Base-by-base conservation (phyloP, 1,140 invertebrate species). In the Platyura marginata region DNA sequence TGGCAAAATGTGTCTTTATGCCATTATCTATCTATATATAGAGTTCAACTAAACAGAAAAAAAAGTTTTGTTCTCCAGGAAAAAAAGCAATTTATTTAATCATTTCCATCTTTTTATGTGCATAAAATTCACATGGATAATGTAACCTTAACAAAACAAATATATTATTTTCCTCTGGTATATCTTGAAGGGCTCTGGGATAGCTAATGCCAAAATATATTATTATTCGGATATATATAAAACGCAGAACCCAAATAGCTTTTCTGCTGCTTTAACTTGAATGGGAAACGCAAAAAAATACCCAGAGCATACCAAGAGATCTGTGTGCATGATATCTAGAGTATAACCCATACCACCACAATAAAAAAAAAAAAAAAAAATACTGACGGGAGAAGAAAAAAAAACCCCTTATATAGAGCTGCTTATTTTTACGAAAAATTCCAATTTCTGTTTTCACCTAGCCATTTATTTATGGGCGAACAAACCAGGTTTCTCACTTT, bases 381-480 rank as follows among this genome's bases (percentile, higher is more conserved):
- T 6, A 29, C 6, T 29, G 13, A 29, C 25, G n/a, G n/a, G n/a
- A n/a, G n/a, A n/a, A n/a, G n/a, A n/a, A n/a, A n/a, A n/a, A n/a
- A 29, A 6, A 29, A 29, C 6, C 25, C 25, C 25, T 29, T 29
- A 29, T 29, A n/a, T n/a, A n/a, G n/a, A 13, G 25, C 25, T 29
- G 25, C 25, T 29, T 29, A 18, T 38, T 38, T 38, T 18, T n/a
- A n/a, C 36, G 36, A 38, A 38, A n/a, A 38, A 38, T 38, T 38
- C 36, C 36, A 38, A 38, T 38, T 38, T 38, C 36, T 18, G 18
- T 38, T 38, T 38, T 38, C 36, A 38, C 36, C 36, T 38, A 38
- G 36, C 36, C 36, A 38, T 38, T 38, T 38, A 38, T 38, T 38
- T 38, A 38, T 38, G 36, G 36, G n/a, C 36, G 36, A 38, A 38